Percentiles rank a stretch among this genome's conserved stretches.
These are phyloP conservation scores for Pterostichus madidus DNA, from an alignment of 2,888 invertebrate genomes.

Conservation along the genomic window DNA sequence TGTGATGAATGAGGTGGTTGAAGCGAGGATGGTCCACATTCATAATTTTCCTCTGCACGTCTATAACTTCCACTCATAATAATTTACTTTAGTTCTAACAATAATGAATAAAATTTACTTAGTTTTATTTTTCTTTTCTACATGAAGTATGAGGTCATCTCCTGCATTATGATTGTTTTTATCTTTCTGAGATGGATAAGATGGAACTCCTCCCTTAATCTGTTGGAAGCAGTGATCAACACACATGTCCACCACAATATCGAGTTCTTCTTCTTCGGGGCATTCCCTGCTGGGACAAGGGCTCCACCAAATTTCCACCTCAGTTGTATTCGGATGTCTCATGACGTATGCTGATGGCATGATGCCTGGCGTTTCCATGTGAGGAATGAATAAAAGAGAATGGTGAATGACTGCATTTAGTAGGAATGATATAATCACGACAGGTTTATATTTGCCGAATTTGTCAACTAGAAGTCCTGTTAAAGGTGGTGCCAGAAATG, in stretches of 20 bases:
- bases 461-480: conserved; percentile 93
- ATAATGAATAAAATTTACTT: conserved; percentile 1
- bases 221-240: conserved; percentile 83
- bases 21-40: too few species aligned
- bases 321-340: conserved; percentile 85
- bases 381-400: conserved; percentile 87
- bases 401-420: conserved; percentile 90
- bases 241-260: conserved; percentile 86
- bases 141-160: conserved; percentile 80
- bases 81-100: too few species aligned
- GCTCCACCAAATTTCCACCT: conserved; percentile 91
- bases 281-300: conserved; percentile 90
- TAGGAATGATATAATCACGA: conserved; percentile 88
- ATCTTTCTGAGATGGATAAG: conserved; percentile 28
- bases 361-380: conserved; percentile 87
- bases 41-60: too few species aligned
- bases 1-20: too few species aligned
- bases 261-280: conserved; percentile 86
- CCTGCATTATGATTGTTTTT: conserved; percentile 77
- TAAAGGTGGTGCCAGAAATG: conserved; percentile 90
- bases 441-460: conserved; percentile 91
- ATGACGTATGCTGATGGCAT: conserved; percentile 88
- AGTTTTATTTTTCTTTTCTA: conserved; percentile 75
- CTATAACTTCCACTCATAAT: too few species aligned
- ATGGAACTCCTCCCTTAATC: too few species aligned